Evolutionary conservation across 2,888 invertebrate genomes (phyloP).

Genomic region (Drosophila sordidula): DNA sequence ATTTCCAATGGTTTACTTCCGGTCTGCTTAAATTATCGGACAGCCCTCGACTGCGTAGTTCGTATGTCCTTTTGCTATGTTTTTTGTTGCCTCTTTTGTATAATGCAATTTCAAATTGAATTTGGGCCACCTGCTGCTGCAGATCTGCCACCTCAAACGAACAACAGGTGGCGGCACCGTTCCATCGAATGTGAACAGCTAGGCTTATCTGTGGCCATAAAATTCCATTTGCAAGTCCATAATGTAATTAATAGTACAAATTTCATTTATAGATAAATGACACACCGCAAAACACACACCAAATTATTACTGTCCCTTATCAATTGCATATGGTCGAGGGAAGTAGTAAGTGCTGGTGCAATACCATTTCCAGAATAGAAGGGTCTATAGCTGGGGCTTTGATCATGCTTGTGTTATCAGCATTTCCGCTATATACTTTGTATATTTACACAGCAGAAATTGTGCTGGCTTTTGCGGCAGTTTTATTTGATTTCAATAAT

Average conservation of each 20-base stretch:
- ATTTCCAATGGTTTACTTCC: too few species aligned
- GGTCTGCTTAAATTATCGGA: neutral
- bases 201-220: constrained; percentile 49
- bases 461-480: constrained; percentile 52
- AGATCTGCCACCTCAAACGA: constrained; percentile 1
- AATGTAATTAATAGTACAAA: constrained; percentile 65
- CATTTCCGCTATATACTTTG: constrained; percentile 20
- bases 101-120: constrained; percentile 73
- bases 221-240: constrained; percentile 47
- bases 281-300: constrained; percentile 7
- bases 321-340: constrained; percentile 8
- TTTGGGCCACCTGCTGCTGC: constrained; percentile 62
- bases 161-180: constrained; percentile 68
- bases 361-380: constrained; percentile 6
- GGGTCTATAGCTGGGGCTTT: constrained; percentile 2
- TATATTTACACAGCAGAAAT: constrained; percentile 41
- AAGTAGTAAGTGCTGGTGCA: neutral
- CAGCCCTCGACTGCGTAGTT: constrained; percentile 21
- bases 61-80: constrained; percentile 1
- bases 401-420: constrained; percentile 38
- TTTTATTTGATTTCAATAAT: constrained; percentile 75
- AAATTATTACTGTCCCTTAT: constrained; percentile 27
- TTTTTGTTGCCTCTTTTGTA: constrained; percentile 11
- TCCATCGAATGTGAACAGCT: neutral
- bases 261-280: constrained; percentile 54